Evolutionary conservation across 2,113 vertebrate genomes (phyloP).

Genomic region (Chaetodon trifascialis): DNA sequence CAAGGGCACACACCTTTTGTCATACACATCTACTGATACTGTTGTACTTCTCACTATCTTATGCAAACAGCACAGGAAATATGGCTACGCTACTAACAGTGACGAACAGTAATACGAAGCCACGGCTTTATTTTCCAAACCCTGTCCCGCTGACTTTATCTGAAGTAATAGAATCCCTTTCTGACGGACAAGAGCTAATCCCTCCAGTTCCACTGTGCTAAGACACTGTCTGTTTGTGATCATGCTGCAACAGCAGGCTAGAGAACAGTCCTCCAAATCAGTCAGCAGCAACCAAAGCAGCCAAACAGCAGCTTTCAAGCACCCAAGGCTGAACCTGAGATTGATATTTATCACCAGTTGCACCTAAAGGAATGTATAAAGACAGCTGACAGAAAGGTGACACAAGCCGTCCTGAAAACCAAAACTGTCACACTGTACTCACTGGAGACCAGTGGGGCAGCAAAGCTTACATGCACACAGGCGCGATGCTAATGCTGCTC

Average conservation of each 20-base stretch:
- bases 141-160: slow-evolving; percentile 15
- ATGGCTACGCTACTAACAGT: no score
- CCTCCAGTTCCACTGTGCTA: slow-evolving; percentile 13
- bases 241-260: background rate
- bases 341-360: background rate
- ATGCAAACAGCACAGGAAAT: no score
- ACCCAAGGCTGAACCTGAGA: slow-evolving; percentile 2
- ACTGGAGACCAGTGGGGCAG: no score
- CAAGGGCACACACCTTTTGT: no score
- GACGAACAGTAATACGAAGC: no score
- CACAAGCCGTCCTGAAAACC: background rate
- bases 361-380: background rate
- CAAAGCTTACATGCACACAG: no score
- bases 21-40: no score
- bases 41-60: no score
- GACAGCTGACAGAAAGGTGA: background rate
- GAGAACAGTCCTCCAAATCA: background rate
- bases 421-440: no score
- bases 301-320: slow-evolving; percentile 29
- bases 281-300: background rate
- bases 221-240: slow-evolving; percentile 24
- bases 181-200: slow-evolving; percentile 30
- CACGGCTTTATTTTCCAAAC: background rate
- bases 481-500: no score
- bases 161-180: slow-evolving; percentile 31